Evolutionary conservation across 2,888 invertebrate species (phyloP).

Genomic region (Micropterix aruncella): DNA sequence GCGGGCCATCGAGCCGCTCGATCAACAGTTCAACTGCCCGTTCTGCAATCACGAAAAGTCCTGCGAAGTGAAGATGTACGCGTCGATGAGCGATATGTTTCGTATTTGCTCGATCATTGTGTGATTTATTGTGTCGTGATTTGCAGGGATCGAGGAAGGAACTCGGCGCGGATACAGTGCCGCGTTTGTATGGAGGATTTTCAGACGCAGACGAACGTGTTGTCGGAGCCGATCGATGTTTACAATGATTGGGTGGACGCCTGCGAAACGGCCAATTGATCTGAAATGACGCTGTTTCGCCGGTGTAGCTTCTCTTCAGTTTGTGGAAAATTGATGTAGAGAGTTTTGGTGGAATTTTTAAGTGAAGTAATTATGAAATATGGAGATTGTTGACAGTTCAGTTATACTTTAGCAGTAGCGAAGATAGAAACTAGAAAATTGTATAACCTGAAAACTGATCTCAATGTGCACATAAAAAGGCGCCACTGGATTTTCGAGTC

Average conservation of each 20-base stretch:
- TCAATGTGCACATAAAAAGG: too few relatives aligned
- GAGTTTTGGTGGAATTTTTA: too few relatives aligned
- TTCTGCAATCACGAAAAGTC: slow-evolving; percentile 99
- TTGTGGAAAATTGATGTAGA: too few relatives aligned
- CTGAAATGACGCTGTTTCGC: slow-evolving; percentile 2
- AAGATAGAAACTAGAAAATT: too few relatives aligned
- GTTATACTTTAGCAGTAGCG: too few relatives aligned
- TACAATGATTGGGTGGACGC: slow-evolving; percentile 99
- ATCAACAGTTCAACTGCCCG: slow-evolving; percentile 95
- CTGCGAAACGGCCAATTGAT: slow-evolving; percentile 85
- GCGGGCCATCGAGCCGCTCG: slow-evolving; percentile 85
- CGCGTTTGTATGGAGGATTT: slow-evolving; percentile 93
- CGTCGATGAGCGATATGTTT: slow-evolving; percentile 12
- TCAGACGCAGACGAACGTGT: slow-evolving; percentile 89
- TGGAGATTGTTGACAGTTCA: too few relatives aligned
- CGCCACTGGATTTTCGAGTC: too few relatives aligned
- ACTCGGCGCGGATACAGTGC: slow-evolving; percentile 90
- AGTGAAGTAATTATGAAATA: too few relatives aligned
- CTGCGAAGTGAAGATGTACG: slow-evolving; percentile 98
- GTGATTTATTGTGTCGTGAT: slow-evolving; percentile 2
- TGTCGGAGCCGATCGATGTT: slow-evolving; percentile 96
- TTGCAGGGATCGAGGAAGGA: slow-evolving; percentile 92
- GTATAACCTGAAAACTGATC: too few relatives aligned
- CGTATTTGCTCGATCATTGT: slow-evolving; percentile 3
- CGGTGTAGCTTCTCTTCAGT: too few relatives aligned